Evolutionary conservation across 2,797 vertebrate species (phyloP), one percentile per base, ranked within the genome.

Genomic region (Pseudochirops cupreus): DNA sequence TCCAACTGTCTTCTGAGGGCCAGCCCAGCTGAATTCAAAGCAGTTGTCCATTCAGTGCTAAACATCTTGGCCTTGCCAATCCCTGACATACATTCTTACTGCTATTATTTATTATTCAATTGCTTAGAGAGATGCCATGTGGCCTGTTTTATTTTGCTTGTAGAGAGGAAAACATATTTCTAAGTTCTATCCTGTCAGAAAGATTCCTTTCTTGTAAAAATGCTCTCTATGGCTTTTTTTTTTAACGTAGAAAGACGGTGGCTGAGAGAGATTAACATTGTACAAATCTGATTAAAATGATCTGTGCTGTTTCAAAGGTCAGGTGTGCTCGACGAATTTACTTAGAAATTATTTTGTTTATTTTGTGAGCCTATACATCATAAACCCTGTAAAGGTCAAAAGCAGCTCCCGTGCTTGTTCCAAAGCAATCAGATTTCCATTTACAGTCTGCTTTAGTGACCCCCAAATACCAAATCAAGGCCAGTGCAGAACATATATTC

Each of bases 331-430:
- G 96, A 97, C 97, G 95, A 98, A 98, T 99, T 98, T 99, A 96
- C 98, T 98, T 98, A 98, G 98, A 98, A 99, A 99, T 98, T 98
- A 98, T 98, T 98, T 99, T 99, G 98, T 99, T 99, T 99, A 98
- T 98, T 98, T 98, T 98, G 97, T 98, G 97, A 98, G 98, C 39
- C 93, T 98, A 97, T 98, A 98, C 96, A 98, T 98, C 97, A 98
- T 92, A 96, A 98, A 96, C 97, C 98, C 97, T 98, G 18, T 98
- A 99, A 99, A 99, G 98, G 98, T 98, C 98, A 98, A 97, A 97
- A 98, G 96, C 97, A 95, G 96, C 98, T 97, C 98, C 97, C 98
- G 56, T 95, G 98, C 98, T 98, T 98, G 97, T 98, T 98, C 97
- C 97, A 95, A 98, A 97, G 96, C 97, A 97, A 97, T 97, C 96